Evolutionary conservation across 2,797 vertebrate genomes (phyloP), one percentile per base, ranked within the genome.

Genomic region (Esox masquinongy): DNA sequence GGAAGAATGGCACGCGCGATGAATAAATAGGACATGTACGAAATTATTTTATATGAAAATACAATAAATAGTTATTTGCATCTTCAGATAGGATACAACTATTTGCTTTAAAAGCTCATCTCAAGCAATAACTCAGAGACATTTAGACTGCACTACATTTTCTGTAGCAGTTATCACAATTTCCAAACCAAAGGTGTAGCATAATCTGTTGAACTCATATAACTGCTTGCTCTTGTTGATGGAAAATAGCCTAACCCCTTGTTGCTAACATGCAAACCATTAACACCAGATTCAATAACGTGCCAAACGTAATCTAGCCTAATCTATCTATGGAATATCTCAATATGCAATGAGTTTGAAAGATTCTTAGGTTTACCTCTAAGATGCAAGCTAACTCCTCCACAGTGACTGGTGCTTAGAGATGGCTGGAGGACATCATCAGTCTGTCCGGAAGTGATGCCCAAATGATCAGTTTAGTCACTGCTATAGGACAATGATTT

Each of bases 391-490:
- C n/a, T 80, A 77, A 79, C 67, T 73, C 75, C 77, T 73, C 26
- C 15, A 63, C 68, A 68, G 68, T 49, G 64, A 70, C 74, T 76
- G 56, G 56, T 61, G 56, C 56, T 24, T 24, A 24, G 56, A 24
- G 22, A 61, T 24, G 19, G 4, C 67, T 64, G 68, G 73, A 69
- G 80, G 69, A 66, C 61, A 63, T 80, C 83, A 71, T 72, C 72
- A 31, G 51, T 50, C 49, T 36, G 77, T 72, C 84, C 80, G 85
- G 86, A 86, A 87, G 76, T 73, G 86, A 85, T 83, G 72, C 47
- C 75, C 81, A 79, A 73, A 75, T 75, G 29, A 72, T 80, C 31
- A 56, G 36, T 59, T n/a, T 24, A 63, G 19, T 15, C 63, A 66
- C 24, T 5, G 5, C 24, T 26, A 64, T 66, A 61, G 29, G 63